A percentile compares a stretch with the other conserved stretches of the same genome.
These are phyloP conservation scores for Dallia pectoralis DNA, from an alignment of 2,797 vertebrate genomes.

Conservation along the genomic window DNA sequence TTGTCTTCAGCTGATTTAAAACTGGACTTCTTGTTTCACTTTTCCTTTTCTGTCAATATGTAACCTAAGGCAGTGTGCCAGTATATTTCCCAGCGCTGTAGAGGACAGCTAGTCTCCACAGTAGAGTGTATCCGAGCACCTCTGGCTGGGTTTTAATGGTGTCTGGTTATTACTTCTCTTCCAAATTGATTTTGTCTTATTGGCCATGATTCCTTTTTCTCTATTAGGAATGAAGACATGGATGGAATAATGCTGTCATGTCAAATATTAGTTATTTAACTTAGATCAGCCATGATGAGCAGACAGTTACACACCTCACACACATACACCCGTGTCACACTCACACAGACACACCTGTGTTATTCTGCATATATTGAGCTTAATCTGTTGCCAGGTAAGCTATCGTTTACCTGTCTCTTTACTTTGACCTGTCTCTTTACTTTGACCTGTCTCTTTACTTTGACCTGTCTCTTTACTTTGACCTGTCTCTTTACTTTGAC, in stretches of 20 bases:
- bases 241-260: neutral
- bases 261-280: neutral
- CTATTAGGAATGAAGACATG: neutral
- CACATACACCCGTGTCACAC: too few species aligned
- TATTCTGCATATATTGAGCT: too few species aligned
- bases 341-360: too few species aligned
- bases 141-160: neutral
- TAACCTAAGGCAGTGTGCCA: neutral
- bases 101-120: neutral
- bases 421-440: too few species aligned
- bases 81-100: neutral
- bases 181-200: neutral
- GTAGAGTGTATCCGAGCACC: neutral
- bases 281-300: too few species aligned
- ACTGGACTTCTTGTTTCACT: constrained; percentile 3
- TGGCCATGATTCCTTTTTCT: neutral
- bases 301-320: too few species aligned
- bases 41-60: neutral
- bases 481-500: too few species aligned
- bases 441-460: too few species aligned
- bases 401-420: neutral
- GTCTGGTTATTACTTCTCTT: neutral
- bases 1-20: neutral
- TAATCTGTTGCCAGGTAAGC: neutral
- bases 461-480: too few species aligned